Percentiles rank a stretch among this genome's conserved stretches.
Conservation (phyloP, 2,113 vertebrate genomes). For the Heterocephalus glaber region DNA sequence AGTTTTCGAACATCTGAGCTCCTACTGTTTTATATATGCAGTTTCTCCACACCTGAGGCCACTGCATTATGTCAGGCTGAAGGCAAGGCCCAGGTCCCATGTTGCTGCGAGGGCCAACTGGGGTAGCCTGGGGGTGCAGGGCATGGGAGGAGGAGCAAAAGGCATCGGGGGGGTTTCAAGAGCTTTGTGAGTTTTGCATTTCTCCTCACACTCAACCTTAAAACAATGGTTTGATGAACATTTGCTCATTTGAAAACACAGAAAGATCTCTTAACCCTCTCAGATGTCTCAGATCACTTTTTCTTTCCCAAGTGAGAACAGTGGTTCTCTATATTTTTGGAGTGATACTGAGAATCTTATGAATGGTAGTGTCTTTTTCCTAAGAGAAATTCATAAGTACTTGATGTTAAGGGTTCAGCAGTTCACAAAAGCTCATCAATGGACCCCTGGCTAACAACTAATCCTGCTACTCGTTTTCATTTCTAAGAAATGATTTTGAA, state of each 20-base stretch:
- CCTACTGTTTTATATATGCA: background rate
- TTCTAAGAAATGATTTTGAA: background rate
- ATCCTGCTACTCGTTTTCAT: background rate
- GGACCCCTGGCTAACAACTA: background rate
- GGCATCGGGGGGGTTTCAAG: background rate
- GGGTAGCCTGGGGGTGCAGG: background rate
- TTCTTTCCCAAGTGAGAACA: background rate
- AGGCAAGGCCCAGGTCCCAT: background rate
- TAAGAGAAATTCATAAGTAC: background rate
- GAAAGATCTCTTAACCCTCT: background rate
- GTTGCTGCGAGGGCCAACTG: background rate
- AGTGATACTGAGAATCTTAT: background rate
- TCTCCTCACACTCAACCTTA: background rate
- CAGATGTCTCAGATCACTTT: background rate
- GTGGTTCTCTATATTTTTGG: background rate
- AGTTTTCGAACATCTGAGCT: background rate
- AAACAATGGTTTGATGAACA: background rate
- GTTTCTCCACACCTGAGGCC: background rate
- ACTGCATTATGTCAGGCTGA: background rate
- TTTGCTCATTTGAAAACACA: background rate
- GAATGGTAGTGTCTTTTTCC: background rate
- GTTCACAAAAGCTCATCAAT: background rate
- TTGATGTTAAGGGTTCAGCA: background rate
- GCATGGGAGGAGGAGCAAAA: background rate
- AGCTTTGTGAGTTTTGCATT: background rate